Evolutionary conservation across 1,140 invertebrate genomes (phyloP).

Genomic region (Heliconius hermathena): DNA sequence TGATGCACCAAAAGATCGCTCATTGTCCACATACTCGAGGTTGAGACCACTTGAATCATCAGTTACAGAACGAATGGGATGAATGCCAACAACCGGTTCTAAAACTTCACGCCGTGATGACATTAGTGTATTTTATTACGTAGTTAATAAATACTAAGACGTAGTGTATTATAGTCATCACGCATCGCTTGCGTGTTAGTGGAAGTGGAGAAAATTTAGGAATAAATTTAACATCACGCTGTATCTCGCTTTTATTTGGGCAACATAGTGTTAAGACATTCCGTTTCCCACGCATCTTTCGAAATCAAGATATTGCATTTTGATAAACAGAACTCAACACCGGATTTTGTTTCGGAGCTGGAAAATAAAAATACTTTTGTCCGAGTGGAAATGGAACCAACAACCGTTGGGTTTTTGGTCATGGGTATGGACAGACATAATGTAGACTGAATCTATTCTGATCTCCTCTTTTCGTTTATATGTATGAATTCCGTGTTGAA

Average conservation of each 20-base stretch:
- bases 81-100: slow-evolving; percentile 16
- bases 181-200: not conserved
- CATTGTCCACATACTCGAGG: not conserved
- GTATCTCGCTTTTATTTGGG: too few species aligned
- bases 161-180: not conserved
- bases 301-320: not conserved
- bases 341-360: not conserved
- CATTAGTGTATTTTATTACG: not conserved
- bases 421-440: too few species aligned
- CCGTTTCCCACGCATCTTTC: not conserved
- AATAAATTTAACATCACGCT: not conserved
- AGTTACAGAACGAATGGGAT: not conserved
- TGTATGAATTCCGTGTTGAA: too few species aligned
- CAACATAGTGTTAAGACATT: not conserved
- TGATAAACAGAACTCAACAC: not conserved
- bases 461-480: too few species aligned
- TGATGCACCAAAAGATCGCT: too few species aligned
- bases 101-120: slow-evolving; percentile 8
- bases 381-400: not conserved
- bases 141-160: not conserved
- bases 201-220: not conserved
- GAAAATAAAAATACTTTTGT: not conserved
- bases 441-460: too few species aligned
- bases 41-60: too few species aligned
- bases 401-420: not conserved